Base-by-base conservation (phyloP, 2,888 invertebrate genomes). In the Taphrorychus bicolor region DNA sequence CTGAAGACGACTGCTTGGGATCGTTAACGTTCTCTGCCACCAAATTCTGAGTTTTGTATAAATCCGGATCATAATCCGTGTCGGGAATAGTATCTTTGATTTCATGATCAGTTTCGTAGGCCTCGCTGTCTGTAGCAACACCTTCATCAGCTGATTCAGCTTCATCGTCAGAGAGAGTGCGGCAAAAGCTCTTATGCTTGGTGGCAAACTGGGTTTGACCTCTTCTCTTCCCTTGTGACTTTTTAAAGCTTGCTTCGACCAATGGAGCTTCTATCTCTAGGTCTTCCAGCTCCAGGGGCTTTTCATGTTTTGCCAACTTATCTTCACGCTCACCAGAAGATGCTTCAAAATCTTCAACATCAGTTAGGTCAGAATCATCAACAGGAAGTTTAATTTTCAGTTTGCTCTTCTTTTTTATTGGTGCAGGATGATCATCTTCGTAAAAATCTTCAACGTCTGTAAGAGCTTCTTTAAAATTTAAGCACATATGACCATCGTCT, bases 371-470 rank as follows among this genome's bases (percentile, higher is more conserved):
- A 5, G 72, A 76, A 42, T 76, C 71, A 2, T 76, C 74, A 18
- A 45, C 45, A 1, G 53, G 64, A 9, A 78, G 60, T 69, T 75
- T 78, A 5, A 79, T 78, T 71, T 76, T 80, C n/a, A 78, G 66
- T 71, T 76, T 79, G 23, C 72, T 73, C 68, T 76, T 78, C 22
- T 66, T 69, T 32, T 62, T 45, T n/a, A 23, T 41, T 48, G 16
- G 54, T 14, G n/a, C 16, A 17, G 65, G 9, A 9, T 54, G 52
- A 5, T 78, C 78, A n/a, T 75, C 73, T 23, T 83, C 83, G 18
- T 63, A n/a, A n/a, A 87, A 75, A 72, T 86, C 85, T 79, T 87
- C 87, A 5, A 85, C 76, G 73, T 87, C 87, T 9, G 87, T 87
- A 56, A 81, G 70, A 1, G 76, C 76, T 65, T 84, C 83, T 9